Percentiles rank a stretch among this genome's conserved stretches.
phyloP scores from a whole-genome alignment of 2,888 invertebrate genomes.

The Drosophila gaucha region DNA sequence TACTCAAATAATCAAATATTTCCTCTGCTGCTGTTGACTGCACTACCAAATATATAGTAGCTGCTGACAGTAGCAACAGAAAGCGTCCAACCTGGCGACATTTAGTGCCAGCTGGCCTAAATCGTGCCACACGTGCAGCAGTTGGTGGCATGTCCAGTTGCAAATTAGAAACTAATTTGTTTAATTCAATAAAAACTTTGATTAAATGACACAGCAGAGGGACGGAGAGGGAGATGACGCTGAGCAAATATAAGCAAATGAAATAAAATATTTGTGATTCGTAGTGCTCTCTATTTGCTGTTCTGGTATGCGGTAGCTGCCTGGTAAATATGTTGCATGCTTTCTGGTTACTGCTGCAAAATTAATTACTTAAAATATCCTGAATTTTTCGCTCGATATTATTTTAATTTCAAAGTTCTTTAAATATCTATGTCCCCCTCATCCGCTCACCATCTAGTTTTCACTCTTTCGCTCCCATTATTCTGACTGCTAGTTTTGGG shows the following conservation, averaged over 20 bases:
- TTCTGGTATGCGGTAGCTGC: conserved; percentile 4
- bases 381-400: conserved; percentile 22
- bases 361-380: conserved; percentile 41
- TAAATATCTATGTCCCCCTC: background rate
- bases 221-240: background rate
- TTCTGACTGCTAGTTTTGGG: background rate
- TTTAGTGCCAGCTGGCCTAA: conserved; percentile 28
- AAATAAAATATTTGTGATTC: conserved; percentile 31
- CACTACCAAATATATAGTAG: conserved; percentile 36
- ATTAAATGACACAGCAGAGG: conserved; percentile 53
- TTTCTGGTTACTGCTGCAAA: conserved; percentile 20
- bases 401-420: conserved; percentile 47
- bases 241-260: conserved; percentile 15
- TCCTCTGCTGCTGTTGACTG: conserved; percentile 22
- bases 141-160: conserved; percentile 9
- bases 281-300: conserved; percentile 8
- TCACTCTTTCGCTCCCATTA: background rate
- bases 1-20: conserved; percentile 45
- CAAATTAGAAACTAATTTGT: conserved; percentile 68
- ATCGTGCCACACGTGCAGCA: conserved; percentile 7
- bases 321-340: conserved; percentile 5
- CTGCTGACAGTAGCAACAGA: background rate
- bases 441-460: too few species aligned
- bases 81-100: conserved; percentile 22
- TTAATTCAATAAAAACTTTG: conserved; percentile 66